Evolutionary conservation across 2,888 invertebrate species (phyloP), one percentile per base, ranked within the genome.

Genomic region (Tenthredo notha): DNA sequence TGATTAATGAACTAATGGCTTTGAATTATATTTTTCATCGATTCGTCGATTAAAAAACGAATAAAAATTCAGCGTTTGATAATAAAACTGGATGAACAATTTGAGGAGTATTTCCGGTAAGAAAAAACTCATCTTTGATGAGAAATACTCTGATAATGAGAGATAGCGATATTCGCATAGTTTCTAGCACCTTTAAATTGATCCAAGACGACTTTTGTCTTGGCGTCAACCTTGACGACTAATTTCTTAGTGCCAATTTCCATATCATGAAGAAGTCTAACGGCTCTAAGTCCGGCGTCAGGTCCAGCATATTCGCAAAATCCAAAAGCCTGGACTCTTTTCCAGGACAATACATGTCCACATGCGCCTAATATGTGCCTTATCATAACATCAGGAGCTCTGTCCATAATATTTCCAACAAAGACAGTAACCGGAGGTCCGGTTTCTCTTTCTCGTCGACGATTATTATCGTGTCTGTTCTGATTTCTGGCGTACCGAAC

Each of bases 251-350:
- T 99, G 85, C 98, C 98, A 83, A 99, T 96, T 93, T 97, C 96
- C 93, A 98, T 96, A 90, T 98, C 98, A 94, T 99, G 98, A 47
- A 99, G 95, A 88, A 99, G 94, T 72, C 98, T 94, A 87, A 99
- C 98, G 88, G 99, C 98, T 88, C 99, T 95, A 89, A 99, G 95
- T 65, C 99, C 99, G 29, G 99, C 98, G 94, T 99, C 98, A 25
- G 99, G 99, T 85, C 98, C 97, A 88, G 98, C 98, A 94, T 98
- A 98, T 94, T 99, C 99, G 94, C 99, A 98, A 94, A 99, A 99
- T 12, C 99, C 99, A 94, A 99, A 99, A 1, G 98, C 98, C 93
- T 98, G 98, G 25, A 99, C 99, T 86, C 99, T 95, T 94, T 99
- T 99, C 99, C 99, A 99, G 90, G 97, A 98, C 18, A 98, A 95